phyloP scores from a whole-genome alignment of 2,797 vertebrate species.

The Peromyscus aztecus region DNA sequence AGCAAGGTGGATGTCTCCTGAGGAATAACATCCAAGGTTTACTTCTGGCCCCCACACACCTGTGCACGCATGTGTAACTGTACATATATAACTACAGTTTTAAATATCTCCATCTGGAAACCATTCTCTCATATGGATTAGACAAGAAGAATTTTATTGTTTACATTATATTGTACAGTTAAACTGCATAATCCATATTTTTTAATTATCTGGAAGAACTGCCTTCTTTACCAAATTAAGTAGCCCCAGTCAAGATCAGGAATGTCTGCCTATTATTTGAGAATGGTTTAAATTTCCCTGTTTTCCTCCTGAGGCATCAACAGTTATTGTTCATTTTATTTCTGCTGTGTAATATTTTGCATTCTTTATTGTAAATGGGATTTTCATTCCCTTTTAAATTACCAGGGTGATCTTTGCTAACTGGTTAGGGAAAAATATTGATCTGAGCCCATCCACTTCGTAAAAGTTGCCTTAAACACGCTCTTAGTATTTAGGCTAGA shows the following conservation, averaged over 20 bases:
- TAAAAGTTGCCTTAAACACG: not conserved
- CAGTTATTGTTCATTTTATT: not conserved
- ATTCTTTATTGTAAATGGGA: not conserved
- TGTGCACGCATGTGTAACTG: not conserved
- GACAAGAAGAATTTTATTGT: not conserved
- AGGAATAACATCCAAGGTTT: not conserved
- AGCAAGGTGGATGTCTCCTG: not conserved
- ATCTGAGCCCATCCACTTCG: not conserved
- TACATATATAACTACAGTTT: too few relatives aligned
- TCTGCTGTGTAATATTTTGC: not conserved
- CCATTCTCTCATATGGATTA: not conserved
- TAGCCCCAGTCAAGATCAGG: not conserved
- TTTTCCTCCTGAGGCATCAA: not conserved
- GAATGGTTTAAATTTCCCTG: not conserved
- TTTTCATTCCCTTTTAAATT: not conserved
- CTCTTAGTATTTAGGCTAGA: not conserved
- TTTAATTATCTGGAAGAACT: not conserved
- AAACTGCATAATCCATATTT: not conserved
- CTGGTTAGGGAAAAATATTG: not conserved
- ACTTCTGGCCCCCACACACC: not conserved
- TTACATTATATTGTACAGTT: not conserved
- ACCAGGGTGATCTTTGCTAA: not conserved
- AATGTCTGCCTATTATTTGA: not conserved
- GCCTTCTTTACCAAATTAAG: not conserved
- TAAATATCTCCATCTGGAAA: not conserved